Percentiles rank a stretch among this genome's conserved stretches.
phyloP scores from a whole-genome alignment of 2,113 vertebrate species.

The Parus major region DNA sequence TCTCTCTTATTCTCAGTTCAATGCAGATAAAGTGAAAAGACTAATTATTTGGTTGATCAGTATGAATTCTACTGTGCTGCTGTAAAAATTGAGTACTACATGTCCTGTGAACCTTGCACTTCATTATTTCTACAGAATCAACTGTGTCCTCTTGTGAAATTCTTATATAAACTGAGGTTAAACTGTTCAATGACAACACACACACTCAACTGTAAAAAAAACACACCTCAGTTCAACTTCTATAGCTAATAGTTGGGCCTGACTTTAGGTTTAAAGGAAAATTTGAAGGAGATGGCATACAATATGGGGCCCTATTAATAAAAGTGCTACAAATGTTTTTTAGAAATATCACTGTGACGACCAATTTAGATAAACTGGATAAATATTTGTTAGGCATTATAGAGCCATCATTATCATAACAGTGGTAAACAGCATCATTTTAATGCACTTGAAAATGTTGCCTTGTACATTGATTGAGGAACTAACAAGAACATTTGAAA shows the following conservation, averaged over 20 bases:
- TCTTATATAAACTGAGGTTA: neutral
- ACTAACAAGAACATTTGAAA: conserved; percentile 45
- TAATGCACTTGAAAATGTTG: conserved; percentile 39
- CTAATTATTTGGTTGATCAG: neutral
- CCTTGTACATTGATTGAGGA: conserved; percentile 21
- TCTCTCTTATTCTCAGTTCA: neutral
- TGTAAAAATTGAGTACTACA: neutral
- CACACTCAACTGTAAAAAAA: neutral
- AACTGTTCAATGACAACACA: neutral
- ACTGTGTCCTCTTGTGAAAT: neutral
- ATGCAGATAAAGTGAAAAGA: neutral
- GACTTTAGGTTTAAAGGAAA: neutral
- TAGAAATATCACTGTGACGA: neutral
- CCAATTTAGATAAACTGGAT: neutral
- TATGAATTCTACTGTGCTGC: neutral
- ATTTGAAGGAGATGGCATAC: neutral
- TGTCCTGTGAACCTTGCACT: neutral
- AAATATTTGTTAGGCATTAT: conserved; percentile 9
- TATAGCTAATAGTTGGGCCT: neutral
- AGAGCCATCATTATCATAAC: neutral
- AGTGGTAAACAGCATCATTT: neutral
- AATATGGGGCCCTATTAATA: neutral
- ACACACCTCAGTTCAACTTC: neutral
- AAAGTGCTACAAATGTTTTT: neutral
- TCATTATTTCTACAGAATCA: neutral